These are phyloP conservation scores for Glyphotaelius pellucidus DNA, from an alignment of 2,888 invertebrate species.

Conservation along the genomic window DNA sequence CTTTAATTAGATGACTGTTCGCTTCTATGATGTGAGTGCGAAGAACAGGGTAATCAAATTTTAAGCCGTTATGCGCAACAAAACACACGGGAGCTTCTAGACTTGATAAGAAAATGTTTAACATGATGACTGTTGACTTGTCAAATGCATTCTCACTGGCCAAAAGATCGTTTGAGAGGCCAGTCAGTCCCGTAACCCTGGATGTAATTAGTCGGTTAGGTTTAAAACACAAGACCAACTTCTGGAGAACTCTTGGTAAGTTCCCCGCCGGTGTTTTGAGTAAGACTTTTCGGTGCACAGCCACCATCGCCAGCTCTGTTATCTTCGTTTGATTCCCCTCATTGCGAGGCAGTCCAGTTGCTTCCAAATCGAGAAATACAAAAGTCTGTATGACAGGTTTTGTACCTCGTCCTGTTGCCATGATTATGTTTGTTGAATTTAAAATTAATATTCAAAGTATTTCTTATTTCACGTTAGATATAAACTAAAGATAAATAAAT, in stretches of 20 bases:
- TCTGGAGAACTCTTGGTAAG: conserved; percentile 83
- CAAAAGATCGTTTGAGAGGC: conserved; percentile 82
- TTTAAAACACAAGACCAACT: conserved; percentile 83
- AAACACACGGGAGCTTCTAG: conserved; percentile 85
- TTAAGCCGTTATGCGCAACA: conserved; percentile 88
- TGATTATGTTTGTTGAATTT: background rate
- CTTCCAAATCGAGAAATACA: conserved; percentile 85
- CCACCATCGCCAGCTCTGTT: conserved; percentile 84
- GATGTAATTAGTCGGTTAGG: conserved; percentile 78
- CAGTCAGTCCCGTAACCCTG: conserved; percentile 73
- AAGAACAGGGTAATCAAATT: conserved; percentile 88
- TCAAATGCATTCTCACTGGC: conserved; percentile 81
- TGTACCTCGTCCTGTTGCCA: background rate
- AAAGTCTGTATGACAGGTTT: conserved; percentile 75
- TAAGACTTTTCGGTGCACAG: conserved; percentile 78
- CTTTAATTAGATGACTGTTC: conserved; percentile 73
- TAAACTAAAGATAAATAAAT: background rate
- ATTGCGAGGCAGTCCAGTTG: conserved; percentile 80
- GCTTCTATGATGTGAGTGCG: conserved; percentile 79
- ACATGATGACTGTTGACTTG: conserved; percentile 75
- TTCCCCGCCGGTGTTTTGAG: conserved; percentile 69
- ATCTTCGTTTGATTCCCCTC: conserved; percentile 79
- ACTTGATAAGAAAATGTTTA: conserved; percentile 81
- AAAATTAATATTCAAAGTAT: background rate
- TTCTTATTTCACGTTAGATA: too few relatives aligned